phyloP scores from a whole-genome alignment of 2,888 invertebrate species.

The Disparrhopalites patrizii region DNA sequence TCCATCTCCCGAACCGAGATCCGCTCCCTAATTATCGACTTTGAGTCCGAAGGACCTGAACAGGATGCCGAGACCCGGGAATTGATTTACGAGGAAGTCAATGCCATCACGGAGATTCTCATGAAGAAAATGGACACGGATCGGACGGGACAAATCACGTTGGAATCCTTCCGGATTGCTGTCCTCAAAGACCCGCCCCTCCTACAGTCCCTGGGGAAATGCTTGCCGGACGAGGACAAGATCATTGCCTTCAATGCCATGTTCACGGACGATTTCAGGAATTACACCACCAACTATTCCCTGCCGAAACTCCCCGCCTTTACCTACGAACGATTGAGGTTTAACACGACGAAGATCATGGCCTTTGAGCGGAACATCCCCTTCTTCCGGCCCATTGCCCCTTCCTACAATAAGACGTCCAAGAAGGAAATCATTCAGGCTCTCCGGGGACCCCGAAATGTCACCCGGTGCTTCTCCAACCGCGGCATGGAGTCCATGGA shows the following conservation, averaged over 20 bases:
- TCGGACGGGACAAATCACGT: constrained; percentile 71
- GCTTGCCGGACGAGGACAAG: background rate
- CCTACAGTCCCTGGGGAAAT: background rate
- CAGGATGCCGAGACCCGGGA: constrained; percentile 69
- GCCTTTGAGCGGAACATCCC: no score
- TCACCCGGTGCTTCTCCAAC: no score
- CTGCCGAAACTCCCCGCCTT: background rate
- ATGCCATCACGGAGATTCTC: constrained; percentile 73
- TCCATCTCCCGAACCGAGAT: background rate
- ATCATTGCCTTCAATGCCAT: background rate
- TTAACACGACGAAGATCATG: no score
- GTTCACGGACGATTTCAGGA: background rate
- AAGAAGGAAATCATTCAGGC: no score
- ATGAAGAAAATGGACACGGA: constrained; percentile 74
- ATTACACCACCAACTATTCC: background rate
- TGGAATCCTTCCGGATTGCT: constrained; percentile 66
- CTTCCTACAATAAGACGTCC: no score
- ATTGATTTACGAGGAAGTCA: constrained; percentile 80
- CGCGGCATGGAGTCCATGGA: no score
- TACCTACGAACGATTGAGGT: background rate
- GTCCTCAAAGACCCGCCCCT: constrained; percentile 53
- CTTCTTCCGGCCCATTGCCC: no score
- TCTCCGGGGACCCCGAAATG: no score
- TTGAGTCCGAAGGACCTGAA: constrained; percentile 33
- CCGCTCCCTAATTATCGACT: background rate